Evolutionary conservation across 2,113 vertebrate species (phyloP).

Genomic region (Xenopus laevis): DNA sequence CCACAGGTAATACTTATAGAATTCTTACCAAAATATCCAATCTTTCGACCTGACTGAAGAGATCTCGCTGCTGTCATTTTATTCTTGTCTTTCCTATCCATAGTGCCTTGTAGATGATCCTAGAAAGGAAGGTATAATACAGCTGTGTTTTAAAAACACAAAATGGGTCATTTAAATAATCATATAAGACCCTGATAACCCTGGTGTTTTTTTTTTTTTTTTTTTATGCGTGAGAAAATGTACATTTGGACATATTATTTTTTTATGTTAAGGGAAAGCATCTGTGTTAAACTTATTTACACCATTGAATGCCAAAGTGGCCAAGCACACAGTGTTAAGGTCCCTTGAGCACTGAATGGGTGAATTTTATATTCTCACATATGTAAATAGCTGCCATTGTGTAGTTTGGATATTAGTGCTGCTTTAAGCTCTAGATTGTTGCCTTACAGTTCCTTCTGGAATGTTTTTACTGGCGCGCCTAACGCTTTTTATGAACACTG

Average conservation of each 20-base stretch:
- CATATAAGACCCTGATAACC: constrained; percentile 65
- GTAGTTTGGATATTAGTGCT: constrained; percentile 64
- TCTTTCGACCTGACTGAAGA: constrained; percentile 96
- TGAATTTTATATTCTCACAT: constrained; percentile 3
- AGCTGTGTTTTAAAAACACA: constrained; percentile 61
- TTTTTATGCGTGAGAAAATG: constrained; percentile 64
- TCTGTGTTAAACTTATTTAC: constrained; percentile 77
- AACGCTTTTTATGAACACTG: too few species aligned
- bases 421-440: constrained; percentile 70
- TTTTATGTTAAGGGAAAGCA: constrained; percentile 72
- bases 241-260: constrained; percentile 90
- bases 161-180: constrained; percentile 50
- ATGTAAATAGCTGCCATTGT: constrained; percentile 61
- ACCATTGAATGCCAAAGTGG: constrained; percentile 1
- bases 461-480: neutral
- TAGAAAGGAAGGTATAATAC: constrained; percentile 83
- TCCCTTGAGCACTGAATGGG: neutral
- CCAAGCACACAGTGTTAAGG: neutral
- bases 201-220: constrained; percentile 65
- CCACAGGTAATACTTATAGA: constrained; percentile 98
- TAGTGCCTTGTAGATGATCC: constrained; percentile 98
- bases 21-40: constrained; percentile 98
- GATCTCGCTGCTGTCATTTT: constrained; percentile 55
- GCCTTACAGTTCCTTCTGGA: constrained; percentile 65
- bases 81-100: constrained; percentile 83